Percentiles rank a stretch among this genome's conserved stretches.
These are phyloP conservation scores for Hyla sarda DNA, from an alignment of 2,113 vertebrate genomes.

Conservation along the genomic window DNA sequence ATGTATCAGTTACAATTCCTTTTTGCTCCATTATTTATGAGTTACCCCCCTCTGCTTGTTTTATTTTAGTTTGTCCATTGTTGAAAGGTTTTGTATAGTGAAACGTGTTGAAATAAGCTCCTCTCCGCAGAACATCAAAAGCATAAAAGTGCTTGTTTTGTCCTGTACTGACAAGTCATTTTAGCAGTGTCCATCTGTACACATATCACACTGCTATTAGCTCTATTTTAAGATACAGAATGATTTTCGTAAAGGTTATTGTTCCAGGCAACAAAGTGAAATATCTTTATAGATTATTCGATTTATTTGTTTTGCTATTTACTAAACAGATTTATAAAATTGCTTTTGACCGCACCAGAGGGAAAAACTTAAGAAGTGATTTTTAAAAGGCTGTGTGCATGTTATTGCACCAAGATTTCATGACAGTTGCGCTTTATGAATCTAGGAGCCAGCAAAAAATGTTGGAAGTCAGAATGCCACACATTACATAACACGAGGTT, in stretches of 20 bases:
- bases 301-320: neutral
- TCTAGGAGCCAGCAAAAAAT: too few relatives aligned
- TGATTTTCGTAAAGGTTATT: neutral
- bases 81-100: slow-evolving; percentile 47
- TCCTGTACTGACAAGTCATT: neutral
- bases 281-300: neutral
- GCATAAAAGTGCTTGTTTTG: slow-evolving; percentile 7
- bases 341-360: neutral
- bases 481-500: too few relatives aligned
- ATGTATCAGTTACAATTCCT: neutral
- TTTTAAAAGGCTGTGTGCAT: too few relatives aligned
- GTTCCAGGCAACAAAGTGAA: neutral
- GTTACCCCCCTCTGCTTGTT: slow-evolving; percentile 50
- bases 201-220: neutral
- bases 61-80: slow-evolving; percentile 53
- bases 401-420: too few relatives aligned
- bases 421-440: too few relatives aligned
- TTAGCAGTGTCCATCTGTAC: slow-evolving; percentile 15
- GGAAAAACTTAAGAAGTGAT: neutral
- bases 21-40: slow-evolving; percentile 10
- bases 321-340: neutral
- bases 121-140: slow-evolving; percentile 17
- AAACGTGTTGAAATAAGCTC: slow-evolving; percentile 23
- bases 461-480: too few relatives aligned
- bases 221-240: neutral